A percentile compares a stretch with the other conserved stretches of the same genome.
These are phyloP conservation scores for Neotoma lepida DNA, from an alignment of 2,113 vertebrate species.

Conservation along the genomic window DNA sequence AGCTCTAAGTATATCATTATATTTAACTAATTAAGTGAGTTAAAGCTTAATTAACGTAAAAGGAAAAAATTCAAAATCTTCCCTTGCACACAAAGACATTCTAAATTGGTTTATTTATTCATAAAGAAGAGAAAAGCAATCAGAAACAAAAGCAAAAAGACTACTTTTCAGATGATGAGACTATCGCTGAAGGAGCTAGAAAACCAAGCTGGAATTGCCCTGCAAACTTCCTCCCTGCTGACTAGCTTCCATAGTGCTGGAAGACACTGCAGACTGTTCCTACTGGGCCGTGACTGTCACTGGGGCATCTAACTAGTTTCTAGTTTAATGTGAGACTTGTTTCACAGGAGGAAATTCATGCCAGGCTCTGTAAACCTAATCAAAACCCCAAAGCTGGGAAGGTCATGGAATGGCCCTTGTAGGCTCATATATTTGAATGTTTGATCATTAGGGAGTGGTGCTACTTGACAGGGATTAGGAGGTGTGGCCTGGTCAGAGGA, in stretches of 20 bases:
- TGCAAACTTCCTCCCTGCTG: not conserved
- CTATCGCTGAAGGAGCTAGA: not conserved
- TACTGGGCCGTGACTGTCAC: too few relatives aligned
- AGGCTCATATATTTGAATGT: not conserved
- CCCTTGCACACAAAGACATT: not conserved
- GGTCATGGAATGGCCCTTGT: not conserved
- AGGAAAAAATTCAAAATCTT: not conserved
- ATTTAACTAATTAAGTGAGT: not conserved
- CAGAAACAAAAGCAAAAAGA: not conserved
- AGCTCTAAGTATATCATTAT: not conserved
- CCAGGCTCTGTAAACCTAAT: not conserved
- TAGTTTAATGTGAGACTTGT: not conserved
- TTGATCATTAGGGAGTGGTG: not conserved
- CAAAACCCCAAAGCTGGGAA: not conserved
- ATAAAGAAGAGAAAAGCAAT: not conserved
- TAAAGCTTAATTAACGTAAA: not conserved
- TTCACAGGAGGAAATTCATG: not conserved
- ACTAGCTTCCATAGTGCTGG: not conserved
- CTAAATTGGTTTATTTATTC: not conserved
- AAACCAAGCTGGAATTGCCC: not conserved
- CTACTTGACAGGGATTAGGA: too few relatives aligned
- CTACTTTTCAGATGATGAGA: not conserved
- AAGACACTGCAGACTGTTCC: not conserved
- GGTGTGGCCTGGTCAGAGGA: not conserved
- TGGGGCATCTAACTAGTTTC: not conserved